phyloP scores from a whole-genome alignment of 1,140 invertebrate genomes.

The Diplogasteroides magnus region DNA sequence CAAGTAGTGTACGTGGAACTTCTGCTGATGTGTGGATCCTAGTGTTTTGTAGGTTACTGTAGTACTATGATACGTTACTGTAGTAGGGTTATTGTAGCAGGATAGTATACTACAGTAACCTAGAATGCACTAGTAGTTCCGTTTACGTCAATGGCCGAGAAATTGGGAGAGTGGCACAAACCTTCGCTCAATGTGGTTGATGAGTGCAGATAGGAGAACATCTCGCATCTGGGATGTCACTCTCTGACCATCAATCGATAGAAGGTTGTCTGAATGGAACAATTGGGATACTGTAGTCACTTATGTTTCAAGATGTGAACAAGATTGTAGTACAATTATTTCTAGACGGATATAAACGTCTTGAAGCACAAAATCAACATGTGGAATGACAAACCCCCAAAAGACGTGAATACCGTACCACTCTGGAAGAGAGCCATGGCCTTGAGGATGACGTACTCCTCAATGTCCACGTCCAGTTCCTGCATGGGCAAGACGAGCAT shows the following conservation, averaged over 20 bases:
- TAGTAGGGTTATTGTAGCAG: background rate
- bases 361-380: background rate
- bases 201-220: conserved; percentile 20
- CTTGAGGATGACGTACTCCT: conserved; percentile 31
- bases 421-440: conserved; percentile 29
- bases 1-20: no score
- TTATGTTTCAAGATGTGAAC: background rate
- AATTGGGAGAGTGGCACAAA: no score
- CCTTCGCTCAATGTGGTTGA: conserved; percentile 27
- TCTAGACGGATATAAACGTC: conserved; percentile 1
- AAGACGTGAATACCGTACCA: conserved; percentile 10
- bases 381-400: background rate
- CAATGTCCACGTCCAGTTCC: conserved; percentile 25
- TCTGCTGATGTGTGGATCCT: no score
- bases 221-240: conserved; percentile 23
- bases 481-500: conserved; percentile 26
- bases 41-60: background rate
- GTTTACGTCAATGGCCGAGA: no score
- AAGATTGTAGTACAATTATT: background rate
- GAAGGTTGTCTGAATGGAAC: conserved; percentile 17
- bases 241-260: conserved; percentile 13
- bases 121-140: no score
- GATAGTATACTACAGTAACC: no score
- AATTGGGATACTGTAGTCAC: background rate
- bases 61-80: background rate